A percentile compares a stretch with the other conserved stretches of the same genome.
Evolutionary conservation across 2,797 vertebrate species (phyloP).

Genomic region (Dipus sagitta): DNA sequence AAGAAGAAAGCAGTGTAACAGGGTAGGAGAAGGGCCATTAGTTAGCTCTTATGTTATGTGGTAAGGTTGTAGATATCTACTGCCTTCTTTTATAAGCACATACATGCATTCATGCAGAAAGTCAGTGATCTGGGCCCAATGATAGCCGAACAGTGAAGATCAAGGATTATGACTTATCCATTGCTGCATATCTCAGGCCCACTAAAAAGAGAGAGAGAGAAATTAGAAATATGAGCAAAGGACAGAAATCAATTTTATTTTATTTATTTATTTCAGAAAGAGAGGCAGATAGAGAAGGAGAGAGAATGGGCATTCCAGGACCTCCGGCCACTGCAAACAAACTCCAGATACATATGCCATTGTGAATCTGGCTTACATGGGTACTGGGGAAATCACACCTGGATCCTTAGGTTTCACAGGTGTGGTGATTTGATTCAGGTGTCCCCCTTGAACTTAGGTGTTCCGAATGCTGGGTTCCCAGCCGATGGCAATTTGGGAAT

Average conservation of each 20-base stretch:
- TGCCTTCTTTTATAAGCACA: slow-evolving; percentile 41
- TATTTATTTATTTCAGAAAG: too few relatives aligned
- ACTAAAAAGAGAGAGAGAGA: slow-evolving; percentile 56
- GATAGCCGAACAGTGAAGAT: neutral
- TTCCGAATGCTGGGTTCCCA: too few relatives aligned
- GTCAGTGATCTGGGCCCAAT: neutral
- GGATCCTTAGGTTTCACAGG: too few relatives aligned
- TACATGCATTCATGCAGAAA: neutral
- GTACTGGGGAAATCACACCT: too few relatives aligned
- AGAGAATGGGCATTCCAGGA: too few relatives aligned
- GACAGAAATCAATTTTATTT: neutral
- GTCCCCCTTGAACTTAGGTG: too few relatives aligned
- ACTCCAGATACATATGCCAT: too few relatives aligned
- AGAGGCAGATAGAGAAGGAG: too few relatives aligned
- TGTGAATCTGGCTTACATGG: too few relatives aligned
- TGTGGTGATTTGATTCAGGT: too few relatives aligned
- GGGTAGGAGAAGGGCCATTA: neutral
- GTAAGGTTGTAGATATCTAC: neutral
- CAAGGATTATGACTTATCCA: slow-evolving; percentile 34
- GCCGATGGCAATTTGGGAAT: too few relatives aligned
- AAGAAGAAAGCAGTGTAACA: neutral
- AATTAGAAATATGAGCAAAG: slow-evolving; percentile 69
- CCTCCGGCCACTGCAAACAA: too few relatives aligned
- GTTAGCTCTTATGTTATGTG: neutral
- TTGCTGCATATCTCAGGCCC: slow-evolving; percentile 41